phyloP scores from a whole-genome alignment of 2,797 vertebrate species.

The Eleutherodactylus coqui region DNA sequence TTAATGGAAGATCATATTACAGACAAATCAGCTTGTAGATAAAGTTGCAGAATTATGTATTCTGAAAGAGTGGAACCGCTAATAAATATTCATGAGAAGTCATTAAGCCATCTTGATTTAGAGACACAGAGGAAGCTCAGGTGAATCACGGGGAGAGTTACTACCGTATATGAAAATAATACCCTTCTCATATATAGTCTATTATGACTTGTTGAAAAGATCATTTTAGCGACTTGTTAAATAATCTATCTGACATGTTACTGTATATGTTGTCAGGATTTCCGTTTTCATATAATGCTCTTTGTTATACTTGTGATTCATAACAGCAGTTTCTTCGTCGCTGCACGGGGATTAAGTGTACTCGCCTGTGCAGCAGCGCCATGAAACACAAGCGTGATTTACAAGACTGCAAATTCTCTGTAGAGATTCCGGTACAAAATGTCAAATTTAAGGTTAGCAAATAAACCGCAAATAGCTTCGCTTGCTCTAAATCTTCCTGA shows the following conservation, averaged over 20 bases:
- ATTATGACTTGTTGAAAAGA: not conserved
- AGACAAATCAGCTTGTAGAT: too few species aligned
- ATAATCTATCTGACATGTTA: not conserved
- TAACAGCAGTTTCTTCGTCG: not conserved
- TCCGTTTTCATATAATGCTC: not conserved
- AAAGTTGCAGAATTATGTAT: too few species aligned
- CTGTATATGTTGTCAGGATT: not conserved
- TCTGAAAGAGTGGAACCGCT: too few species aligned
- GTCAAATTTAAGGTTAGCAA: conserved; percentile 20
- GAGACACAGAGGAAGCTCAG: too few species aligned
- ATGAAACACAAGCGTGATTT: conserved; percentile 30
- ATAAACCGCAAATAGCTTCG: not conserved
- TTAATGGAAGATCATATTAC: too few species aligned
- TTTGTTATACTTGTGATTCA: conserved; percentile 30
- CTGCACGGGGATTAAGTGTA: conserved; percentile 33
- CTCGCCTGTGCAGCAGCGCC: not conserved
- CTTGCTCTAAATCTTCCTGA: not conserved
- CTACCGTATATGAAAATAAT: not conserved
- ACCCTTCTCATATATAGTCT: not conserved
- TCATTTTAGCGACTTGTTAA: not conserved
- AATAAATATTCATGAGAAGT: too few species aligned
- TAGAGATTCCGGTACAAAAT: conserved; percentile 5
- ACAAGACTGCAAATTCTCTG: not conserved
- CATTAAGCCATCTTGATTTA: too few species aligned
- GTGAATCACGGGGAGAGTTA: too few species aligned